Base-by-base conservation (phyloP, 2,888 invertebrate species). In the Polydrusus tereticollis region DNA sequence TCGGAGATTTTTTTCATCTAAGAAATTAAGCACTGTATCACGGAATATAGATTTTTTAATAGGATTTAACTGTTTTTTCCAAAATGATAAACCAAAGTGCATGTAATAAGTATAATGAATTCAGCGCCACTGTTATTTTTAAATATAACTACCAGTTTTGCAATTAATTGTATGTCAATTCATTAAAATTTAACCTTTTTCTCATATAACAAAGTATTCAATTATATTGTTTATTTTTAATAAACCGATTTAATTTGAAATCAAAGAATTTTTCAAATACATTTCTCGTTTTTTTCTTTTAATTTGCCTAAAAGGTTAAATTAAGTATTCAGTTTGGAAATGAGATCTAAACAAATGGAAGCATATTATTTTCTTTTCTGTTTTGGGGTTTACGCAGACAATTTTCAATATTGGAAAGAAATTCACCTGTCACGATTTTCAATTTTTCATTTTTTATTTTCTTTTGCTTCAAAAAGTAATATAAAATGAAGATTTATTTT, bases 251-350 rank as follows among this genome's bases (percentile, higher is more conserved):
- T 45, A 45, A 45, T 7, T 45, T 45, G 1, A 45, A 45, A 45
- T 45, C 45, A 45, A 18, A 45, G 16, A 20, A 45, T 45, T 21
- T 50, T 23, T 50, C 16, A 12, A 50, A 23, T 50, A 12, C 21
- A 23, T 23, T 50, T 23, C 12, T 23, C 1, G n/a, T n/a, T n/a
- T 20, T 18, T 52, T 29, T 52, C 29, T 52, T 52, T 29, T 29
- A 52, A 52, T 52, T 52, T 52, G n/a, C 14, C 52, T 52, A 52
- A 52, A 52, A 52, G 52, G 52, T 29, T 4, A 26, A 52, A 52
- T 52, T 29, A n/a, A 29, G 29, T 29, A 52, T 29, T 52, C 14
- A 52, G 20, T 52, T 29, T 29, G 7, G 16, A 52, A 52, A 29
- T 52, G 26, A 29, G 52, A 29, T 12, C 26, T 29, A 52, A 52